Conservation (phyloP, 2,113 vertebrate genomes). For the Alosa alosa region DNA sequence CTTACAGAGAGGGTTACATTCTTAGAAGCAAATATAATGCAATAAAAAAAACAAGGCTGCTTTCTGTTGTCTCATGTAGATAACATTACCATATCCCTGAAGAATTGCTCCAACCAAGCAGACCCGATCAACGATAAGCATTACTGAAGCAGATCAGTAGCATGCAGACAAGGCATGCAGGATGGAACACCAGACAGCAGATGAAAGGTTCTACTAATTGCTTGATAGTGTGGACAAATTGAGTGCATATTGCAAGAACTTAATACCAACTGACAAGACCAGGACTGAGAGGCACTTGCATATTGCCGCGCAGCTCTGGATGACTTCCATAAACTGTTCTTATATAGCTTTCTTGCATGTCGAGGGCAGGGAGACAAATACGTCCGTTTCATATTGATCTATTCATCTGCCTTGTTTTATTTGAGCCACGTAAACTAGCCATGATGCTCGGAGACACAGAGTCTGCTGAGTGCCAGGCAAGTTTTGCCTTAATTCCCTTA, state of each 20-base stretch:
- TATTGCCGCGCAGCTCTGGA: not conserved
- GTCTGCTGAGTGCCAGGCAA: not conserved
- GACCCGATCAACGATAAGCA: not conserved
- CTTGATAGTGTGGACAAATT: slow-evolving; percentile 54
- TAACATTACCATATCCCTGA: no score
- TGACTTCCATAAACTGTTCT: not conserved
- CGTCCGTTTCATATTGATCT: not conserved
- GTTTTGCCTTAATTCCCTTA: slow-evolving; percentile 47
- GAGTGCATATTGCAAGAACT: not conserved
- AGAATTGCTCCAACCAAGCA: no score
- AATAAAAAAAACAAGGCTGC: not conserved
- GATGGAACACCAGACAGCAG: slow-evolving; percentile 58
- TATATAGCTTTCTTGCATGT: not conserved
- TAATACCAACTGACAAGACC: not conserved
- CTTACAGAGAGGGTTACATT: not conserved
- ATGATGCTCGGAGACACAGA: not conserved
- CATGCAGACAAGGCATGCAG: slow-evolving; percentile 42
- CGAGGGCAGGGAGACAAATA: not conserved
- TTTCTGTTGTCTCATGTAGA: not conserved
- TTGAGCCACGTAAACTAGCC: not conserved
- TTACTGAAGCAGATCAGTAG: not conserved
- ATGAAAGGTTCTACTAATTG: slow-evolving; percentile 69
- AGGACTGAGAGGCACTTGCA: not conserved
- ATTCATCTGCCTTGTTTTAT: not conserved
- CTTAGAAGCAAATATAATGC: not conserved